These are phyloP conservation scores for Tringa solitaria DNA, from an alignment of 2,113 vertebrate species.

Conservation along the genomic window DNA sequence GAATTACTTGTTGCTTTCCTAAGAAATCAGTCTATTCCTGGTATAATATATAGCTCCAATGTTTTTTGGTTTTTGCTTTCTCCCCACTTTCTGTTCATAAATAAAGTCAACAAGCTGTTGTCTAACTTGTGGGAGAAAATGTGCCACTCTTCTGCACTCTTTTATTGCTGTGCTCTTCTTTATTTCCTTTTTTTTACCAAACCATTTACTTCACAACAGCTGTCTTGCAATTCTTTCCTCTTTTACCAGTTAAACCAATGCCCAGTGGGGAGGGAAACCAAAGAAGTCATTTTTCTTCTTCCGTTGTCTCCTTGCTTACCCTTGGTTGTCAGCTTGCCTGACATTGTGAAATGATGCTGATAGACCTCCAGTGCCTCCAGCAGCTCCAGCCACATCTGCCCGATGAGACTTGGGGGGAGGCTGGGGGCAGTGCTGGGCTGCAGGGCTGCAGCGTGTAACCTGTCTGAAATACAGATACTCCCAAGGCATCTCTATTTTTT, in stretches of 20 bases:
- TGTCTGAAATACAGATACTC: background rate
- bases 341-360: background rate
- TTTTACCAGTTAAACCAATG: background rate
- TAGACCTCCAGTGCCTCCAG: background rate
- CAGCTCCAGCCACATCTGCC: background rate
- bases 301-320: background rate
- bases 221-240: background rate
- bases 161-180: background rate
- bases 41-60: background rate
- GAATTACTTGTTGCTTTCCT: background rate
- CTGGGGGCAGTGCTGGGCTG: background rate
- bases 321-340: background rate
- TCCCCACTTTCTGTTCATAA: background rate
- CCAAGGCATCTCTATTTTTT: background rate
- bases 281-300: background rate
- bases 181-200: background rate
- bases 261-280: background rate
- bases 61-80: background rate
- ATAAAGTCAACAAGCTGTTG: background rate
- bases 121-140: background rate
- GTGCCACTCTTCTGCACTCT: background rate
- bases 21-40: background rate
- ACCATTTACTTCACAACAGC: background rate
- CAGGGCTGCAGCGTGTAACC: background rate
- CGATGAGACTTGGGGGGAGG: background rate